These are phyloP conservation scores for Metalampra italica DNA, from an alignment of 2,888 invertebrate genomes.

Conservation along the genomic window DNA sequence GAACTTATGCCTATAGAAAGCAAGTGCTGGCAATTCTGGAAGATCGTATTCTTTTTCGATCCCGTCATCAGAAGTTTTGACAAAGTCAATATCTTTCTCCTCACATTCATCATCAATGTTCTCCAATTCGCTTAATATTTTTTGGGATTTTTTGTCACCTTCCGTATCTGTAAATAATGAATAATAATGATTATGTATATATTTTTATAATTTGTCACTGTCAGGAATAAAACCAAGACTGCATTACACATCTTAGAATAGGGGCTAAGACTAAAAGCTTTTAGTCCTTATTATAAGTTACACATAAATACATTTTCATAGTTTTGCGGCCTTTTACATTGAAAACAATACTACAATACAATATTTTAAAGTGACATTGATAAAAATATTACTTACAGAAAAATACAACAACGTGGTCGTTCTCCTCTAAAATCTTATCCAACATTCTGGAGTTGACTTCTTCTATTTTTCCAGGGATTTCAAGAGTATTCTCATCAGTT, in stretches of 20 bases:
- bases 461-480: slow-evolving; percentile 95
- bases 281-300: no score
- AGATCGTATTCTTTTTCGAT: slow-evolving; percentile 93
- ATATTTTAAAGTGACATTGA: no score
- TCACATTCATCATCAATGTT: slow-evolving; percentile 96
- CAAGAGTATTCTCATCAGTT: slow-evolving; percentile 92
- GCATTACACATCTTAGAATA: no score
- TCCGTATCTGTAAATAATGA: slow-evolving; percentile 83
- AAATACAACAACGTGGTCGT: slow-evolving; percentile 93
- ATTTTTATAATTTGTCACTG: background rate
- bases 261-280: no score
- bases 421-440: slow-evolving; percentile 92
- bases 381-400: slow-evolving; percentile 85
- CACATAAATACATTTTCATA: no score
- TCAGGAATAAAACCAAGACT: background rate
- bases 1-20: slow-evolving; percentile 92
- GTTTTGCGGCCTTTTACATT: no score
- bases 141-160: slow-evolving; percentile 92
- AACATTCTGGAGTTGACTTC: slow-evolving; percentile 94
- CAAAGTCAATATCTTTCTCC: slow-evolving; percentile 93
- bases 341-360: no score
- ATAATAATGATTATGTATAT: slow-evolving; percentile 2
- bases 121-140: slow-evolving; percentile 92
- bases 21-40: slow-evolving; percentile 87
- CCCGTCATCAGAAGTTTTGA: slow-evolving; percentile 93